Conservation (phyloP, 2,113 vertebrate genomes). For the Puma concolor region DNA sequence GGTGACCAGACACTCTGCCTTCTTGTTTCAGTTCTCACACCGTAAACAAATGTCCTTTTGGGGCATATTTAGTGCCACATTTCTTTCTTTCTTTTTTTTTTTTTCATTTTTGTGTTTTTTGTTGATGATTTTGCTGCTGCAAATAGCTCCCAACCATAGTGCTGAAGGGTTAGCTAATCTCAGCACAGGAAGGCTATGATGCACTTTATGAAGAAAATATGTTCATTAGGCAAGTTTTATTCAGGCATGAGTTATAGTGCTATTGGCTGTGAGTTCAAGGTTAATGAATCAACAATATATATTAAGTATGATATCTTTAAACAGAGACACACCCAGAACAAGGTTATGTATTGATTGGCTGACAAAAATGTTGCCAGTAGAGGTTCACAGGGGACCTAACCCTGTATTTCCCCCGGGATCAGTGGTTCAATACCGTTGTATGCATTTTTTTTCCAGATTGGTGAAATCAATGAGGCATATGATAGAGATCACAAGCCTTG, state of each 20-base stretch:
- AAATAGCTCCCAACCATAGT: not conserved
- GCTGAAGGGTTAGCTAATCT: not conserved
- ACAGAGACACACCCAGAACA: not conserved
- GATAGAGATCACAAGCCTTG: not conserved
- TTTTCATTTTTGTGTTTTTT: not conserved
- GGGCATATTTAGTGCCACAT: not conserved
- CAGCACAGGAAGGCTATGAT: not conserved
- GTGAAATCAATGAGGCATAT: not conserved
- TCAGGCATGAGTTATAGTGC: not conserved
- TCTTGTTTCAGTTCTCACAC: not conserved
- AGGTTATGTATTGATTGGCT: not conserved
- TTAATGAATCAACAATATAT: not conserved
- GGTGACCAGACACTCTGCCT: not conserved
- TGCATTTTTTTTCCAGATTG: not conserved
- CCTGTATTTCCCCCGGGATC: not conserved
- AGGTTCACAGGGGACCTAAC: not conserved
- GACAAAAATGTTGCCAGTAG: not conserved
- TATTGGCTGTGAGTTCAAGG: not conserved
- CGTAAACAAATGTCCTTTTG: not conserved
- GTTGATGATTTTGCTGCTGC: not conserved
- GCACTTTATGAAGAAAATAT: not conserved
- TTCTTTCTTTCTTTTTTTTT: not conserved
- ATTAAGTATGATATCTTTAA: not conserved
- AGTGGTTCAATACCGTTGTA: not conserved
- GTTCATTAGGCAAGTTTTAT: not conserved